These are phyloP conservation scores for Tachina grossa DNA, from an alignment of 2,888 invertebrate species.

Conservation along the genomic window DNA sequence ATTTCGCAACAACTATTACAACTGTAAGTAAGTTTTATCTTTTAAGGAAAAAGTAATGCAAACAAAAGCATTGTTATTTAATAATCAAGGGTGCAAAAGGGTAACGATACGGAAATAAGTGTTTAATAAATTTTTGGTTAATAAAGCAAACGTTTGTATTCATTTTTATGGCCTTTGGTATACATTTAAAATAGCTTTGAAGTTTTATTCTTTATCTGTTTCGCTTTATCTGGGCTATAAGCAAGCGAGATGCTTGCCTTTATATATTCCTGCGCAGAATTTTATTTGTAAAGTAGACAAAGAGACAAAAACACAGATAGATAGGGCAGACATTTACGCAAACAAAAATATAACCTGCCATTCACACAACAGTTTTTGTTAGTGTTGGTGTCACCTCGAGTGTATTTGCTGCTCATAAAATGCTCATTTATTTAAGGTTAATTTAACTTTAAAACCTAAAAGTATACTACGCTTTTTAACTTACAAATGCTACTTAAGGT, in stretches of 20 bases:
- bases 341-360: not conserved
- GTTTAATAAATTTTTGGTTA: constrained; percentile 70
- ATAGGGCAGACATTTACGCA: too few species aligned
- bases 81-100: constrained; percentile 55
- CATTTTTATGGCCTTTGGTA: constrained; percentile 55
- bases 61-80: constrained; percentile 41
- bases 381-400: constrained; percentile 26
- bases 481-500: constrained; percentile 63
- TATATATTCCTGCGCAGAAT: not conserved
- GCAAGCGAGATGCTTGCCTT: constrained; percentile 29
- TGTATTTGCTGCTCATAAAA: constrained; percentile 44
- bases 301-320: not conserved
- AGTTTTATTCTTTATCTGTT: constrained; percentile 10
- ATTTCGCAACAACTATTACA: constrained; percentile 43
- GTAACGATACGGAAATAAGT: constrained; percentile 68
- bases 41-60: constrained; percentile 9
- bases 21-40: constrained; percentile 55
- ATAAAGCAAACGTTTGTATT: constrained; percentile 56
- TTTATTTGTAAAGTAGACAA: constrained; percentile 3
- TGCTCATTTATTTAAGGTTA: constrained; percentile 58
- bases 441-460: constrained; percentile 66
- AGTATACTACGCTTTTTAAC: constrained; percentile 61
- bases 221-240: constrained; percentile 46
- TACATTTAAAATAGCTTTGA: constrained; percentile 30
- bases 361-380: not conserved